A percentile compares a stretch with the other conserved stretches of the same genome.
Conservation (phyloP, 1,140 invertebrate genomes). For the Ips nitidus region DNA sequence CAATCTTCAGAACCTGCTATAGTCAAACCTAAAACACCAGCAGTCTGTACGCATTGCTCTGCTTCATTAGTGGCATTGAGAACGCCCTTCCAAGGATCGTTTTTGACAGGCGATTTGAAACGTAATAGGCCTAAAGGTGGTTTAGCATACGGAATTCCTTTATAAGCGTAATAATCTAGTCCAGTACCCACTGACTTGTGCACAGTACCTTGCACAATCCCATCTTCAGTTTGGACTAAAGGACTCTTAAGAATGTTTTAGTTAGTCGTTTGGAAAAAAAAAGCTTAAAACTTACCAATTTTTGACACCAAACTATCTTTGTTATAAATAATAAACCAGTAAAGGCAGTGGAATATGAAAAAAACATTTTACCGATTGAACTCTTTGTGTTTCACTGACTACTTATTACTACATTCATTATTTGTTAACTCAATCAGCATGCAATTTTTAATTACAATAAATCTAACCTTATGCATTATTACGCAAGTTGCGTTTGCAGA, state of each 20-base stretch:
- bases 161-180: conserved; percentile 17
- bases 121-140: conserved; percentile 16
- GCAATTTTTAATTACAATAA: too few relatives aligned
- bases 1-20: conserved; percentile 37
- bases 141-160: conserved; percentile 30
- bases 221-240: conserved; percentile 21
- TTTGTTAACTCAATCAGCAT: too few relatives aligned
- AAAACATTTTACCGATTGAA: too few relatives aligned
- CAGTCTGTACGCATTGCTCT: conserved; percentile 21
- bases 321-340: too few relatives aligned
- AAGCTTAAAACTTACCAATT: too few relatives aligned
- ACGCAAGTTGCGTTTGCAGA: too few relatives aligned
- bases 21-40: conserved; percentile 19
- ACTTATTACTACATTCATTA: too few relatives aligned
- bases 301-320: too few relatives aligned
- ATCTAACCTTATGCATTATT: too few relatives aligned
- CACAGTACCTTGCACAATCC: conserved; percentile 11
- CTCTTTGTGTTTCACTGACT: too few relatives aligned
- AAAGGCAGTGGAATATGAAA: too few relatives aligned
- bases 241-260: conserved; percentile 11
- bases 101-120: conserved; percentile 27
- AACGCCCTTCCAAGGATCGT: conserved; percentile 29
- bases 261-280: too few relatives aligned
- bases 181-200: conserved; percentile 11
- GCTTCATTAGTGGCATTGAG: conserved; percentile 31